Conservation (phyloP, 2,113 vertebrate genomes). For the Scartelaos histophorus region DNA sequence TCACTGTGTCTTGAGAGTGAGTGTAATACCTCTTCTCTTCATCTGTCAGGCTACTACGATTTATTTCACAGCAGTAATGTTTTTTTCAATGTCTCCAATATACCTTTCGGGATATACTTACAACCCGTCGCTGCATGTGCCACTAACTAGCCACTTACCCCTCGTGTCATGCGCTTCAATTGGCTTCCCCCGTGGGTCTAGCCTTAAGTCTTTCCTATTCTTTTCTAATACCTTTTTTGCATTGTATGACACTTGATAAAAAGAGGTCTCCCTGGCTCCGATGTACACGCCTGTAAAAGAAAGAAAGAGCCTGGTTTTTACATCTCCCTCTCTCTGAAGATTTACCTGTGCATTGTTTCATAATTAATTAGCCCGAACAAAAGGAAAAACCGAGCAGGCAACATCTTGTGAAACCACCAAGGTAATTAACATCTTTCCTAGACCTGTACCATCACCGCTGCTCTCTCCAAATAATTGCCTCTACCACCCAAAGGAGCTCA, state of each 20-base stretch:
- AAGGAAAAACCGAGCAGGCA: conserved; percentile 57
- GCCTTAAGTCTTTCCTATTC: conserved; percentile 5
- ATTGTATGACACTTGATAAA: conserved; percentile 53
- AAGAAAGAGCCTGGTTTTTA: conserved; percentile 59
- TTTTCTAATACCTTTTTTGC: conserved; percentile 24
- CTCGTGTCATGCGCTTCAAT: background rate
- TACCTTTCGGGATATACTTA: background rate
- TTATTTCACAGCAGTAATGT: background rate
- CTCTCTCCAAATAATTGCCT: conserved; percentile 74
- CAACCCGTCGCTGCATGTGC: background rate
- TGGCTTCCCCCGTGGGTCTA: background rate
- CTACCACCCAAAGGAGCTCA: conserved; percentile 46
- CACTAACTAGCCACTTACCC: background rate
- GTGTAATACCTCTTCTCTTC: no score
- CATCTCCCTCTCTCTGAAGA: conserved; percentile 62
- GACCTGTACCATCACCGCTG: conserved; percentile 60
- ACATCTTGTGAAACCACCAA: conserved; percentile 64
- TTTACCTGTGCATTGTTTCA: conserved; percentile 76
- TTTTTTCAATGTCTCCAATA: background rate
- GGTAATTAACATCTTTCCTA: conserved; percentile 77
- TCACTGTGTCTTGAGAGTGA: no score
- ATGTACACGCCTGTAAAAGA: conserved; percentile 30
- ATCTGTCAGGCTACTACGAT: no score
- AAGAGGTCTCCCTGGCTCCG: conserved; percentile 29
- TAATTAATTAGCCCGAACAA: conserved; percentile 79